These are phyloP conservation scores for Ctenosaura bakeri DNA, from an alignment of 2,797 vertebrate genomes.

Conservation along the genomic window DNA sequence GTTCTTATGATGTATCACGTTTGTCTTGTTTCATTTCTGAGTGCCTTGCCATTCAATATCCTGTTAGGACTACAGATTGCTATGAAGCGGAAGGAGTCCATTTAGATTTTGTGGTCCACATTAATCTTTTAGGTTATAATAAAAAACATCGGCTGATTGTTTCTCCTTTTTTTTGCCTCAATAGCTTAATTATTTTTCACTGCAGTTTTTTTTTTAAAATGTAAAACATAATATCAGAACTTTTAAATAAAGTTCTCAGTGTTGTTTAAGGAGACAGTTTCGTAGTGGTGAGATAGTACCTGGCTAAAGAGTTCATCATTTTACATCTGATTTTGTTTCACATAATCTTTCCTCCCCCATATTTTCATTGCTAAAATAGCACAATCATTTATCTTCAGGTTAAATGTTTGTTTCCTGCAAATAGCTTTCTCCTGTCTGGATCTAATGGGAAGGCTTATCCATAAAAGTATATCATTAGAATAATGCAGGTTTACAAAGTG, in stretches of 20 bases:
- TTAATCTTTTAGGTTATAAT: slow-evolving; percentile 62
- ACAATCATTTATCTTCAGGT: slow-evolving; percentile 35
- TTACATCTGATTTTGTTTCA: slow-evolving; percentile 27
- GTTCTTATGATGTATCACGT: neutral
- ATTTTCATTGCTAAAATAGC: slow-evolving; percentile 41
- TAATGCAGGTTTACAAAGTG: neutral
- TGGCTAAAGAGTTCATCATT: slow-evolving; percentile 57
- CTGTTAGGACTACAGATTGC: slow-evolving; percentile 43
- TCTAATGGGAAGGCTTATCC: slow-evolving; percentile 17
- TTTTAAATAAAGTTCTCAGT: slow-evolving; percentile 40
- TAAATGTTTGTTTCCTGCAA: slow-evolving; percentile 50
- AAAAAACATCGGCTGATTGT: slow-evolving; percentile 27
- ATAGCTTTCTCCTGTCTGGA: slow-evolving; percentile 30
- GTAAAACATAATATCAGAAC: slow-evolving; percentile 41
- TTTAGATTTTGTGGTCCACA: slow-evolving; percentile 26
- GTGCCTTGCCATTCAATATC: slow-evolving; percentile 40
- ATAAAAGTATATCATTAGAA: slow-evolving; percentile 24
- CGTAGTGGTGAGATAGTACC: slow-evolving; percentile 14
- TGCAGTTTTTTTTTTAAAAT: slow-evolving; percentile 24
- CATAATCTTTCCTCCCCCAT: slow-evolving; percentile 38
- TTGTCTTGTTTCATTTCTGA: slow-evolving; percentile 42
- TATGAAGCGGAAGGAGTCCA: slow-evolving; percentile 21
- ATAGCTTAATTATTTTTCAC: slow-evolving; percentile 58
- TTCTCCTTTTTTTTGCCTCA: slow-evolving; percentile 43
- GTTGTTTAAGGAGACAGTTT: slow-evolving; percentile 41